Base-by-base conservation (phyloP, 2,113 vertebrate genomes). In the Chlamydotis undulata region DNA sequence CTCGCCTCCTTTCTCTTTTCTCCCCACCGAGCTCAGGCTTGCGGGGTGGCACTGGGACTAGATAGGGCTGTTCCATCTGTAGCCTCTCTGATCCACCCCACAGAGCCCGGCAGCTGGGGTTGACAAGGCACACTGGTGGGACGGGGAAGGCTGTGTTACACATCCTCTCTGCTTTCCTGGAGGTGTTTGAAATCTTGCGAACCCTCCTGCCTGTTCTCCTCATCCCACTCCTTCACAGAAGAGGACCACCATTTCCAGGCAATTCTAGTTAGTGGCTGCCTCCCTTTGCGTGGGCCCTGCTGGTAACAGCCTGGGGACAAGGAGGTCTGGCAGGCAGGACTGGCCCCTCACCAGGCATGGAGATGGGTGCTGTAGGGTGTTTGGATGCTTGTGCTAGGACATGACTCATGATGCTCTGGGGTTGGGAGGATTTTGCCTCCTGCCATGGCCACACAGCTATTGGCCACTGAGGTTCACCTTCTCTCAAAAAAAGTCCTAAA, bases 251-350 rank as follows among this genome's bases (percentile, higher is more conserved):
- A 1, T 23, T 80, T 50, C 25, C 50, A 53, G 31, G 12, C 33
- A 22, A 10, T 63, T 63, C 26, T 17, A 33, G 23, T 35, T 87
- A 33, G 13, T 0, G 2, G 1, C 47, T 55, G 6, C 19, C 14
- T 74, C 53, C 29, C 12, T 12, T 29, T 50, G 41, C 0, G 0
- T 33, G n/a, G 9, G 31, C 18, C n/a, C 14, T 29, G 12, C 24
- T 71, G 12, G 15, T 45, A 68, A 22, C 80, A 90, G 67, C 52
- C 33, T 67, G 75, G 23, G 39, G 8, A n/a, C 19, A 10, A 68
- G 49, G 56, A 61, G 19, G 4, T 21, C 28, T 79, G 82, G 28
- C 70, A 50, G 57, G 35, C 33, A 70, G 50, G 59, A 74, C 9
- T 0, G 35, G 5, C 47, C 52, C 43, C 15, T 39, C 50, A n/a